A percentile compares a stretch with the other conserved stretches of the same genome.
phyloP scores from a whole-genome alignment of 2,113 vertebrate genomes.

The Columba livia region DNA sequence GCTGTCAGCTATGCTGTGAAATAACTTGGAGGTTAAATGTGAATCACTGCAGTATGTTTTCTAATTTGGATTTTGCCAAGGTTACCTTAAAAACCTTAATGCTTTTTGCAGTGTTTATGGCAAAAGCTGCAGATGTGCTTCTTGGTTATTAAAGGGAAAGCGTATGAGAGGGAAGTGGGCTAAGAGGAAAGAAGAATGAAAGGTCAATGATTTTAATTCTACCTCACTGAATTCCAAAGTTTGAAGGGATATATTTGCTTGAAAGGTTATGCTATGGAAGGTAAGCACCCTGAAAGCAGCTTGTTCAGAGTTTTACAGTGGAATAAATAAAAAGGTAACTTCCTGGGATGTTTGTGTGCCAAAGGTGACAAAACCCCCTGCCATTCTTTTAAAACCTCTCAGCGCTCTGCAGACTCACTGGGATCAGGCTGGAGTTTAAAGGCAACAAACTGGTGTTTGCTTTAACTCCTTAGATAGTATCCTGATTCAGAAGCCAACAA shows the following conservation, averaged over 20 bases:
- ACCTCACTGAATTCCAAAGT: constrained; percentile 57
- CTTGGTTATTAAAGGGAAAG: constrained; percentile 61
- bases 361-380: constrained; percentile 56
- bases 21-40: constrained; percentile 63
- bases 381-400: constrained; percentile 59
- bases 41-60: constrained; percentile 55
- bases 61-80: constrained; percentile 50
- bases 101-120: constrained; percentile 56
- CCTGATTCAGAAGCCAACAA: not conserved
- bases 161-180: not conserved
- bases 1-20: constrained; percentile 38
- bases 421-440: constrained; percentile 50
- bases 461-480: constrained; percentile 66
- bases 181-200: constrained; percentile 50
- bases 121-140: constrained; percentile 64
- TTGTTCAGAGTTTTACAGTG: not conserved
- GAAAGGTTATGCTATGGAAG: constrained; percentile 58
- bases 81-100: constrained; percentile 54
- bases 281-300: constrained; percentile 38
- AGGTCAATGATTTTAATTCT: constrained; percentile 69
- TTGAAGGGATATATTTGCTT: constrained; percentile 53
- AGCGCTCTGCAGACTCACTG: constrained; percentile 49
- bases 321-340: constrained; percentile 69
- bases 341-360: constrained; percentile 54
- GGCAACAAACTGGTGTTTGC: constrained; percentile 53